Conservation (phyloP, 2,888 invertebrate genomes). For the Drosophila colorata region DNA sequence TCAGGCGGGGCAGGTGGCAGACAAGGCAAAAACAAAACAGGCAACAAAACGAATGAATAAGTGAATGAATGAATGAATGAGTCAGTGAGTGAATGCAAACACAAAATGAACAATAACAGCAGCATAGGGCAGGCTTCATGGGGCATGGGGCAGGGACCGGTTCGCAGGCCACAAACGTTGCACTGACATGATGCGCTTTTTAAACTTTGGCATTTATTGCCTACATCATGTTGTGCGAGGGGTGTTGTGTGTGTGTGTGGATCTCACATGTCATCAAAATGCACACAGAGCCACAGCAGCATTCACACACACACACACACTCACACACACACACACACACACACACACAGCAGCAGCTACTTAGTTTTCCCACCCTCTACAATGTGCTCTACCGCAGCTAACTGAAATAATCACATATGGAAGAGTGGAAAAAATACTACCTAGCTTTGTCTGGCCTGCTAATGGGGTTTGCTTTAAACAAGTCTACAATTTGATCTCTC, state of each 20-base stretch:
- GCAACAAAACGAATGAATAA: constrained; percentile 34
- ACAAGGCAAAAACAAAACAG: constrained; percentile 29
- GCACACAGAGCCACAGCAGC: constrained; percentile 7
- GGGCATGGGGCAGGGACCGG: not conserved
- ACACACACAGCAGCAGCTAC: not conserved
- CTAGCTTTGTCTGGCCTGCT: too few species aligned
- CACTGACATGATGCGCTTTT: constrained; percentile 50
- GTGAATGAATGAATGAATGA: constrained; percentile 30
- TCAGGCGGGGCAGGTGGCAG: constrained; percentile 3
- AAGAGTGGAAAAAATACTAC: too few species aligned
- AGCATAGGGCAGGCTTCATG: constrained; percentile 4
- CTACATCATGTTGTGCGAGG: not conserved
- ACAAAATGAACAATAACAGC: constrained; percentile 49
- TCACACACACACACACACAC: constrained; percentile 19
- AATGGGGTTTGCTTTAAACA: too few species aligned
- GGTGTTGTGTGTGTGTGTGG: constrained; percentile 5
- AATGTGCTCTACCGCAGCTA: too few species aligned
- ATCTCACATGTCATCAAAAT: constrained; percentile 33
- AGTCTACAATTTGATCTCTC: too few species aligned
- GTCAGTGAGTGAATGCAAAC: constrained; percentile 37
- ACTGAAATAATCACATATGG: too few species aligned
- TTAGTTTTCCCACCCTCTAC: not conserved
- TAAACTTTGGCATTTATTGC: constrained; percentile 66
- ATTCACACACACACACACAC: constrained; percentile 12
- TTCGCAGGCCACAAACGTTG: constrained; percentile 40